phyloP scores from a whole-genome alignment of 2,113 vertebrate genomes.

The Clarias magur region DNA sequence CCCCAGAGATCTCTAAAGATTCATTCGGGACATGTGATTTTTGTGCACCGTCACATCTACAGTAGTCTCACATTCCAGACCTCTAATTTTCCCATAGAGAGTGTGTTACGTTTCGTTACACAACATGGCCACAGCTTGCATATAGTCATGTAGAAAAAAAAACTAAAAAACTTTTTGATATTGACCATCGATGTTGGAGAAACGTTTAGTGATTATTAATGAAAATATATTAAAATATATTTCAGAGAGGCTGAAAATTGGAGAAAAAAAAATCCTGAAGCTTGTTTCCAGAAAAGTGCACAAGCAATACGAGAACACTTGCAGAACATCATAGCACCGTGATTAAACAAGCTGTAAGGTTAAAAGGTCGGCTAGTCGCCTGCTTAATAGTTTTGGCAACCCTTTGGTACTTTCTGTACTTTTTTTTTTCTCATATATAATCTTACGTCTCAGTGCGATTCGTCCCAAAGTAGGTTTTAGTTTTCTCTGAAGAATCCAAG shows the following conservation, averaged over 20 bases:
- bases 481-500: neutral
- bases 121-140: neutral
- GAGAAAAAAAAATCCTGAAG: neutral
- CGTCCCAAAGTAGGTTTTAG: neutral
- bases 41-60: neutral
- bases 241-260: neutral
- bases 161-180: neutral
- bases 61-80: no score
- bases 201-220: neutral
- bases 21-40: neutral
- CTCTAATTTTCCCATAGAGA: neutral
- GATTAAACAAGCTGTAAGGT: neutral
- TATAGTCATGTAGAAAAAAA: neutral
- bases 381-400: neutral
- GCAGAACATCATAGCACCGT: neutral
- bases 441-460: neutral
- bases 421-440: neutral
- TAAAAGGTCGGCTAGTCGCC: neutral
- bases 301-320: neutral
- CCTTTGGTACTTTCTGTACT: neutral
- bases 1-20: neutral
- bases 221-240: neutral
- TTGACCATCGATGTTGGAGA: neutral
- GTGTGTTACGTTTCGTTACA: neutral
- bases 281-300: neutral